Base-by-base conservation (phyloP, 2,797 vertebrate genomes). In the Pogoniulus pusillus region DNA sequence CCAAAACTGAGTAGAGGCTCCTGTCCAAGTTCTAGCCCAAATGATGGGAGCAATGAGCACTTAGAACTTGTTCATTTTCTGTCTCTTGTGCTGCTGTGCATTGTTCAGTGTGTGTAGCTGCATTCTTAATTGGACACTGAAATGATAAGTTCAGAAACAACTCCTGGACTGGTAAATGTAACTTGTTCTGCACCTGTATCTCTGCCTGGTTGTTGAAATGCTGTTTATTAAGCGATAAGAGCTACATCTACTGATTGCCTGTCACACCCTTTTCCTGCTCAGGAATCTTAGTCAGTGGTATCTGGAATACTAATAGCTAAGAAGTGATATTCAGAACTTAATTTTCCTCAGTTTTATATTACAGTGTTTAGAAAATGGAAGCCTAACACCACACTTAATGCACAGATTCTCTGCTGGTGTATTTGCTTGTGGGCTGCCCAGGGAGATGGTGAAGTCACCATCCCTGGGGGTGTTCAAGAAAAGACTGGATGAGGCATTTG, bases 181-280 rank as follows among this genome's bases (percentile, higher is more conserved):
- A 78, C n/a, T 82, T 83, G 43, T 76, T 89, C 77, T 76, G 80
- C 68, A 78, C 53, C 49, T 82, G 32, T 72, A 26, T 86, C 63
- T 90, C 57, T 73, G 82, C 17, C 30, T 91, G n/a, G 30, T 32
- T 88, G 57, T 88, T 93, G 62, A 76, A 92, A 79, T 29, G 43
- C 57, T 81, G 23, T 92, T 94, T 91, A 70, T 93, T 26, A 49
- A 73, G 18, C 0, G 39, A 60, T 92, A 91, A 90, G 41, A 84
- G 24, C 77, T 93, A 45, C 80, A 85, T 89, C 87, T 92, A 64
- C 80, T 91, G 78, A 92, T 93, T 95, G 83, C 71, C 55, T 82
- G 83, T 82, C 90, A 92, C 93, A 76, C 88, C 89, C 76, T 92
- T 93, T 95, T 95, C 87, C 94, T 93, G 72, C 87, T 91, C 69